Evolutionary conservation across 1,140 invertebrate genomes (phyloP).

Genomic region (Drosophila dunni): DNA sequence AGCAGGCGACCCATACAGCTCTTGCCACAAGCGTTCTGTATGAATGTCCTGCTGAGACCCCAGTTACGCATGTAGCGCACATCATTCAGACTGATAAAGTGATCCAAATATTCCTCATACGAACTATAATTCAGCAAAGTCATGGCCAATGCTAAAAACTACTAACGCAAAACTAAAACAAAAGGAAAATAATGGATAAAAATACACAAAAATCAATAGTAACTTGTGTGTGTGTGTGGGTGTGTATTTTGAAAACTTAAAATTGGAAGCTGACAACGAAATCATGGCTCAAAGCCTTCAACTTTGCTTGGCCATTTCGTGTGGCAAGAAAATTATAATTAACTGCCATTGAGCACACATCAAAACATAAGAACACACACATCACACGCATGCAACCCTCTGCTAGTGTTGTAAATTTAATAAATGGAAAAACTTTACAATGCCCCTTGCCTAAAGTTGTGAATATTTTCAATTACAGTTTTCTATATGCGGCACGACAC

Average conservation of each 20-base stretch:
- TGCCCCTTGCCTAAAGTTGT: slow-evolving; percentile 57
- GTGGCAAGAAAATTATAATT: slow-evolving; percentile 55
- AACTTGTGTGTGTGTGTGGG: neutral
- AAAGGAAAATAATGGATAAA: slow-evolving; percentile 18
- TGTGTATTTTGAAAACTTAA: slow-evolving; percentile 25
- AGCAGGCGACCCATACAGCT: slow-evolving; percentile 42
- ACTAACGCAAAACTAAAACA: neutral
- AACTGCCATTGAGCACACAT: slow-evolving; percentile 35
- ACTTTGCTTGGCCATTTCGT: slow-evolving; percentile 19
- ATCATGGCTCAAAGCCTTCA: slow-evolving; percentile 25
- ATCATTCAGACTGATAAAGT: slow-evolving; percentile 46
- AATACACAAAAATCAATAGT: slow-evolving; percentile 6
- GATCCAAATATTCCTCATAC: slow-evolving; percentile 50
- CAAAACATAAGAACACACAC: neutral
- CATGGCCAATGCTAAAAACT: slow-evolving; percentile 25
- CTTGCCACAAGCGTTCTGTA: slow-evolving; percentile 38
- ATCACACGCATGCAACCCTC: slow-evolving; percentile 21
- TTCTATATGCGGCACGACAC: slow-evolving; percentile 52
- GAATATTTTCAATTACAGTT: slow-evolving; percentile 76
- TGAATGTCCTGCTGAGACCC: slow-evolving; percentile 19
- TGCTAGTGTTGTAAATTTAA: slow-evolving; percentile 69
- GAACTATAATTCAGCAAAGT: slow-evolving; percentile 19
- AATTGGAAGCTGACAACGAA: slow-evolving; percentile 36
- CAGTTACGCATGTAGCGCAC: slow-evolving; percentile 41
- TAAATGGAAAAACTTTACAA: slow-evolving; percentile 77